These are phyloP conservation scores for Sarcophilus harrisii DNA, from an alignment of 2,797 vertebrate genomes.

Conservation along the genomic window DNA sequence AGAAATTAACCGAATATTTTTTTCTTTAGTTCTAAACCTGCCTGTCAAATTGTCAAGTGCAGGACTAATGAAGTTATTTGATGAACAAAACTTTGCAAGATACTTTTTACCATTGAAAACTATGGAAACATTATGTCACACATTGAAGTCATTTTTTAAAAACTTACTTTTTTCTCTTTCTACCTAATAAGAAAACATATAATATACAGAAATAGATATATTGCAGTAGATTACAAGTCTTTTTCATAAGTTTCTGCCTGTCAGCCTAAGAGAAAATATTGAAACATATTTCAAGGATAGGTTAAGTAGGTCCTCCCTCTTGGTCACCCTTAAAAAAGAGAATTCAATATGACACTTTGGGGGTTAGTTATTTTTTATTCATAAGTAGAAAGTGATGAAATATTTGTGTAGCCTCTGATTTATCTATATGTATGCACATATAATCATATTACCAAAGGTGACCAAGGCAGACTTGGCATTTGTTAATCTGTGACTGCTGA, in stretches of 20 bases:
- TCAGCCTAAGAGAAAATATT: conserved; percentile 42
- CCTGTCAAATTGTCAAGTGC: neutral
- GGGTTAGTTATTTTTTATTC: conserved; percentile 33
- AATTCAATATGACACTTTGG: conserved; percentile 49
- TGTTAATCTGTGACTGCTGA: neutral
- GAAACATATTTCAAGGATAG: conserved; percentile 50
- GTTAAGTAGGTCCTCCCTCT: conserved; percentile 13
- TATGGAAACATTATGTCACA: neutral
- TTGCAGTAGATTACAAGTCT: neutral
- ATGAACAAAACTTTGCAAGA: neutral
- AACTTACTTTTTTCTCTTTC: conserved; percentile 38
- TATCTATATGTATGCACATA: neutral
- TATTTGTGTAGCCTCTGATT: conserved; percentile 8
- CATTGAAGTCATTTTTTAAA: conserved; percentile 23
- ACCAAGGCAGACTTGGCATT: neutral
- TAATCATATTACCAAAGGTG: neutral
- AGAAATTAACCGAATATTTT: neutral
- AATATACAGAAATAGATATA: conserved; percentile 5
- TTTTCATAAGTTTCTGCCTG: conserved; percentile 49
- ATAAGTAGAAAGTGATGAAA: neutral
- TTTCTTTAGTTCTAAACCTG: neutral
- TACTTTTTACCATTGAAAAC: neutral
- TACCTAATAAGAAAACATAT: conserved; percentile 25
- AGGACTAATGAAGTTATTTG: neutral
- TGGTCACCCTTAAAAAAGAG: conserved; percentile 42